Base-by-base conservation (phyloP, 2,797 vertebrate species). In the Hoplostethus atlanticus region DNA sequence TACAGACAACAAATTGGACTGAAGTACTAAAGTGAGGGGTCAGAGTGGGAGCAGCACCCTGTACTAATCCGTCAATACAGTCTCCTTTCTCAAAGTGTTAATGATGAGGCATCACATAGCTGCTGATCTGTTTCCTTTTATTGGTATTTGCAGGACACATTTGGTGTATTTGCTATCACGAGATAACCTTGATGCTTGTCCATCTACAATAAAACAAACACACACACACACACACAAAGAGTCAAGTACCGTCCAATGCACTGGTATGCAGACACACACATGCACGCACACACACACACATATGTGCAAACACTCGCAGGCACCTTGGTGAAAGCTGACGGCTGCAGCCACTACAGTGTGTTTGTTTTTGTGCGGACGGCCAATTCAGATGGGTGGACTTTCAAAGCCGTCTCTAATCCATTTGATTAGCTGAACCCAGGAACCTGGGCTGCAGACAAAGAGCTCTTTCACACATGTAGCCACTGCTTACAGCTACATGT, bases 361-460 rank as follows among this genome's bases (percentile, higher is more conserved):
- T 92, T 94, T 93, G 89, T 93, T 94, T 94, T 93, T 90, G 79
- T 81, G 84, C 44, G 68, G 81, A 90, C 73, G 77, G 84, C 71
- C 73, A 70, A 89, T 89, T 93, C 88, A 80, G 76, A 91, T 76
- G 81, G 85, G 91, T 62, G 74, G 81, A 83, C 81, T 92, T 94
- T 93, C 87, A 93, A 92, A 94, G 91, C 89, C 61, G 75, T 80
- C 90, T 89, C 83, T 93, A 95, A 93, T 95, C 93, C 91, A 84
- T 93, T 94, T 94, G 93, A 95, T 95, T 94, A 94, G 85, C 87
- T 92, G 88, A 93, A 94, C 82, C 80, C 91, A 88, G 82, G 81
- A 93, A 90, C 88, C 87, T 83, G 84, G 80, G 57, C 81, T n/a
- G 50, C 79, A 85, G 88, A 95, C 94, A 95, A 95, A 94, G 91